Evolutionary conservation across 2,113 vertebrate species (phyloP).

Genomic region (Anhinga rufa): DNA sequence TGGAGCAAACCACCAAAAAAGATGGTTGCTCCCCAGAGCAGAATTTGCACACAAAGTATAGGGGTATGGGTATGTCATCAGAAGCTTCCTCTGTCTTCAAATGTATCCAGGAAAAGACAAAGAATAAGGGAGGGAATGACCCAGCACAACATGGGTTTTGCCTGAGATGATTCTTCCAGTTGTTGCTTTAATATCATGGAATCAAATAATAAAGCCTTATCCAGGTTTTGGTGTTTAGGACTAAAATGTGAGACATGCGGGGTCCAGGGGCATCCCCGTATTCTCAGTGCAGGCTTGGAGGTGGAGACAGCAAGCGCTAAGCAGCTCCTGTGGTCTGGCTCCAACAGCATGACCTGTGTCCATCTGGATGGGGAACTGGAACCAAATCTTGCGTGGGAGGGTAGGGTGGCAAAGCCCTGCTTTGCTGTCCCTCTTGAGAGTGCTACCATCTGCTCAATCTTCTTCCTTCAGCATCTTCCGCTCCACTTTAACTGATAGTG

Average conservation of each 20-base stretch:
- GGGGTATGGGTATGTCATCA: neutral
- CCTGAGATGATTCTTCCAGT: neutral
- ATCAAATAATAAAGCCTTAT: neutral
- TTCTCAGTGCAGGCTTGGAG: neutral
- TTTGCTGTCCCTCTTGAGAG: neutral
- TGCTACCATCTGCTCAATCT: neutral
- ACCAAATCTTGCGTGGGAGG: neutral
- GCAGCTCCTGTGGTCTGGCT: neutral
- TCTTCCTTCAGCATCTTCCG: neutral
- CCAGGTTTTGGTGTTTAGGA: neutral
- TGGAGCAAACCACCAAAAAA: neutral
- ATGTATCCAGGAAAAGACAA: neutral
- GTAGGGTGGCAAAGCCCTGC: neutral
- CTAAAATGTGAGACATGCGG: accelerated
- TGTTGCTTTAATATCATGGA: neutral
- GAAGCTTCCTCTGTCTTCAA: neutral
- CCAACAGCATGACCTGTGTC: neutral
- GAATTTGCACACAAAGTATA: neutral
- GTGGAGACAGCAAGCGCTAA: too few relatives aligned
- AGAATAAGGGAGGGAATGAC: neutral
- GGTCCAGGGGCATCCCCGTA: too few relatives aligned
- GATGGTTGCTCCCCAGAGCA: neutral
- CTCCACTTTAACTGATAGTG: neutral
- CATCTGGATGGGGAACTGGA: neutral
- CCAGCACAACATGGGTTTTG: neutral